These are phyloP conservation scores for Chionodraco myersi DNA, from an alignment of 2,113 vertebrate genomes.

Conservation along the genomic window DNA sequence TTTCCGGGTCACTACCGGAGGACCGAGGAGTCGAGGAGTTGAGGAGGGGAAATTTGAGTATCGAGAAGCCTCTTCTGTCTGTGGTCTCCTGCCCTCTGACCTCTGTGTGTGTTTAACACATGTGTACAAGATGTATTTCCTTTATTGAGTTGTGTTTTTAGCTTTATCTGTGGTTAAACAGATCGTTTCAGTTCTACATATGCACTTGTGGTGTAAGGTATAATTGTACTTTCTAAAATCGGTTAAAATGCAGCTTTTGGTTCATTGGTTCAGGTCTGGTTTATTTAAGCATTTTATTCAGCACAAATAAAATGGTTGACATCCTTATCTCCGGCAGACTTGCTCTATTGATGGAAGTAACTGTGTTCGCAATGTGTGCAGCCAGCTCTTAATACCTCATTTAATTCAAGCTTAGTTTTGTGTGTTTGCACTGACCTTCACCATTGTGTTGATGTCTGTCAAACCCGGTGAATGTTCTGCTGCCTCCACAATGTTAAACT, in stretches of 20 bases:
- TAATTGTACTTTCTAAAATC: not conserved
- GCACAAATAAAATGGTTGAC: slow-evolving; percentile 13
- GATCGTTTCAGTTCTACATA: not conserved
- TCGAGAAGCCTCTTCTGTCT: not conserved
- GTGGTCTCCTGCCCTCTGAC: slow-evolving; percentile 15
- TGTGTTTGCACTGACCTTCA: slow-evolving; percentile 45
- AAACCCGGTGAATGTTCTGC: slow-evolving; percentile 25
- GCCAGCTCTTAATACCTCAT: not conserved
- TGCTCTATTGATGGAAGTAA: not conserved
- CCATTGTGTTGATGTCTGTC: slow-evolving; percentile 50
- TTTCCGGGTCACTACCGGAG: too few species aligned
- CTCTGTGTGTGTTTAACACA: slow-evolving; percentile 1
- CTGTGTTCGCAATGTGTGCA: slow-evolving; percentile 2
- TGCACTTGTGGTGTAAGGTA: not conserved
- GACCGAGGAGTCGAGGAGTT: too few species aligned
- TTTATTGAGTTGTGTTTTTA: not conserved
- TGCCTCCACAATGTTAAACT: not conserved
- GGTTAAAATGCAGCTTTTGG: not conserved
- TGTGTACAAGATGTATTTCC: not conserved
- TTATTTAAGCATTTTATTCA: slow-evolving; percentile 1
- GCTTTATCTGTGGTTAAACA: not conserved
- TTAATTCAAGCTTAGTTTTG: slow-evolving; percentile 20
- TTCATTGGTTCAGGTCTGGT: not conserved
- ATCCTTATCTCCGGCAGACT: not conserved
- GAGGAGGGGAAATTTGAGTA: too few species aligned